A percentile compares a stretch with the other conserved stretches of the same genome.
Conservation (phyloP, 2,888 invertebrate genomes). For the Andricus quercusramuli region DNA sequence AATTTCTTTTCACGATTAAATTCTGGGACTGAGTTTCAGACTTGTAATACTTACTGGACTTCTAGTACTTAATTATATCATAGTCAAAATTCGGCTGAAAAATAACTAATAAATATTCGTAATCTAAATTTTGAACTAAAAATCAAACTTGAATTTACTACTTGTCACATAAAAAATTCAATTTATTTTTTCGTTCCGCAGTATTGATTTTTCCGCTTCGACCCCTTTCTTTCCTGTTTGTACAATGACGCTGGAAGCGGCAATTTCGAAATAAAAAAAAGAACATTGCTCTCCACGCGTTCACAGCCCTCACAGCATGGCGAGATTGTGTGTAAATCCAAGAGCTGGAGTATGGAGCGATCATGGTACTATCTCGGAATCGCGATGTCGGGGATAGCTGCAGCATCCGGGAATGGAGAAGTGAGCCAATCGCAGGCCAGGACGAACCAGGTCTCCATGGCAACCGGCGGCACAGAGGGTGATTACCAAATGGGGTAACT, state of each 20-base stretch:
- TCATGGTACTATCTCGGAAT: slow-evolving; percentile 55
- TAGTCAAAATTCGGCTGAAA: too few relatives aligned
- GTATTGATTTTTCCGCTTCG: slow-evolving; percentile 22
- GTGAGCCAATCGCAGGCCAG: slow-evolving; percentile 64
- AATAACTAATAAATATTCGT: too few relatives aligned
- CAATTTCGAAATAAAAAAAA: slow-evolving; percentile 32
- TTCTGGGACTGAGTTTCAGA: too few relatives aligned
- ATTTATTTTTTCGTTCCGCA: slow-evolving; percentile 20
- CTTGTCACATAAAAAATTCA: slow-evolving; percentile 4
- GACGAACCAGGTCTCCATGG: slow-evolving; percentile 70
- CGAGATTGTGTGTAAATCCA: slow-evolving; percentile 50
- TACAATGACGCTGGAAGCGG: slow-evolving; percentile 34
- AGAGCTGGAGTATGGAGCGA: slow-evolving; percentile 53
- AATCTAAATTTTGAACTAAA: too few relatives aligned
- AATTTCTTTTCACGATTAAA: too few relatives aligned
- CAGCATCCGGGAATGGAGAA: slow-evolving; percentile 56
- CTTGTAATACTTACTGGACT: too few relatives aligned
- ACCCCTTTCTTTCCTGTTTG: slow-evolving; percentile 18
- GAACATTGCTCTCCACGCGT: slow-evolving; percentile 30
- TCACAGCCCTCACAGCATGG: slow-evolving; percentile 30
- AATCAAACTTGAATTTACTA: neutral
- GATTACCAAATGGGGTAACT: slow-evolving; percentile 77
- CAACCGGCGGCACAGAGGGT: slow-evolving; percentile 70
- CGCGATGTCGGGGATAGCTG: slow-evolving; percentile 50
- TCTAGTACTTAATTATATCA: too few relatives aligned